Percentiles rank a stretch among this genome's conserved stretches.
Evolutionary conservation across 2,888 invertebrate species (phyloP).

Genomic region (Watsonalla cultraria): DNA sequence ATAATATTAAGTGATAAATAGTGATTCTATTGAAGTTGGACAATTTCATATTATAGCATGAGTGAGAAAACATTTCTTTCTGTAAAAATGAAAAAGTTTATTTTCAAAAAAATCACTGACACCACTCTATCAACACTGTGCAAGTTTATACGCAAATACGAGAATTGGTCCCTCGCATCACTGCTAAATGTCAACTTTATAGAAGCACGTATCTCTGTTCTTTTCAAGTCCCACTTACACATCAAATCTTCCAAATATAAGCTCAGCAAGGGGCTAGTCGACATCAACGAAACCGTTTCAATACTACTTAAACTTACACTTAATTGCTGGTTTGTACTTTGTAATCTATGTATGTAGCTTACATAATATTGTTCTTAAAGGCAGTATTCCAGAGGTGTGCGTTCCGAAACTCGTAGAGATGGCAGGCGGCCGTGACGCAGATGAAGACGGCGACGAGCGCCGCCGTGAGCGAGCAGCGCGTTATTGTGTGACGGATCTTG

Average conservation of each 20-base stretch:
- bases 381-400: slow-evolving; percentile 86
- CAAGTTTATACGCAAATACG: too few species aligned
- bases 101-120: too few species aligned
- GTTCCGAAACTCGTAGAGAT: slow-evolving; percentile 89
- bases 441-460: slow-evolving; percentile 87
- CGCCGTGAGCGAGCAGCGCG: slow-evolving; percentile 90
- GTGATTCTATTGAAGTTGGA: not conserved
- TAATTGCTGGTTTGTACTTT: not conserved
- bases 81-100: too few species aligned
- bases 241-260: too few species aligned
- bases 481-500: slow-evolving; percentile 92
- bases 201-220: too few species aligned
- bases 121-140: too few species aligned
- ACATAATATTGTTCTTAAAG: slow-evolving; percentile 90
- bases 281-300: too few species aligned
- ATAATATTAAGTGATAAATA: not conserved
- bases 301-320: not conserved
- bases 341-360: slow-evolving; percentile 54
- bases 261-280: too few species aligned
- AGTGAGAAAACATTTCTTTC: too few species aligned
- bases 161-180: too few species aligned
- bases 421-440: slow-evolving; percentile 88
- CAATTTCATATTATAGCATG: not conserved
- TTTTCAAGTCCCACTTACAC: too few species aligned
- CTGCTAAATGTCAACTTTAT: too few species aligned